A percentile compares a stretch with the other conserved stretches of the same genome.
Evolutionary conservation across 2,888 invertebrate genomes (phyloP).

Genomic region (Melanargia galathea): DNA sequence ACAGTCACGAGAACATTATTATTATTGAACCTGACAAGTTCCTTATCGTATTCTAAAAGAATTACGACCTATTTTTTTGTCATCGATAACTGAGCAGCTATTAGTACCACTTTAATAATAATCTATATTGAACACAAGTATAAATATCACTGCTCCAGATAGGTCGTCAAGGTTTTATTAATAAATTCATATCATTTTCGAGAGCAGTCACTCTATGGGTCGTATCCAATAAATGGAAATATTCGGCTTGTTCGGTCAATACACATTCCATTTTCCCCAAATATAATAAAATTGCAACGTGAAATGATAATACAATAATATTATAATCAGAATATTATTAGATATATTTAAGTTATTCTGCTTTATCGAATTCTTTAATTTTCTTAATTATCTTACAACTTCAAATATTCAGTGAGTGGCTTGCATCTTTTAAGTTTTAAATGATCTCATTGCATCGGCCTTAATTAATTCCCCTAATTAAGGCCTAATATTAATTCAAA

Average conservation of each 20-base stretch:
- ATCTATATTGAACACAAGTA: background rate
- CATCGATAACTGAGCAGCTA: too few relatives aligned
- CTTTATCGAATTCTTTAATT: too few relatives aligned
- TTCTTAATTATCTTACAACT: too few relatives aligned
- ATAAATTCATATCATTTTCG: conserved; percentile 16
- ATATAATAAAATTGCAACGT: background rate
- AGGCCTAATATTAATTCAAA: too few relatives aligned
- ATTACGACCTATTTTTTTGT: too few relatives aligned
- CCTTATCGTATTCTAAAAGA: too few relatives aligned
- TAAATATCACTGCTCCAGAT: background rate
- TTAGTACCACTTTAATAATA: background rate
- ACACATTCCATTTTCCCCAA: conserved; percentile 38
- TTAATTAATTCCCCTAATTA: too few relatives aligned
- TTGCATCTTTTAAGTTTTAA: too few relatives aligned
- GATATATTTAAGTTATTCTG: background rate
- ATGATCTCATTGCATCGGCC: too few relatives aligned
- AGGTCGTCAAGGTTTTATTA: conserved; percentile 8
- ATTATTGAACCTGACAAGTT: too few relatives aligned
- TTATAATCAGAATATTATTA: background rate
- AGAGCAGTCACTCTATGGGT: conserved; percentile 39
- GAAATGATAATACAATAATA: background rate
- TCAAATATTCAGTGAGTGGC: too few relatives aligned
- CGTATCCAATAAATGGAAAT: conserved; percentile 46
- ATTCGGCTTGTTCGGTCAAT: conserved; percentile 41
- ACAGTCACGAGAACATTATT: too few relatives aligned